A percentile compares a stretch with the other conserved stretches of the same genome.
Conservation (phyloP, 2,113 vertebrate species). For the Eublepharis macularius region DNA sequence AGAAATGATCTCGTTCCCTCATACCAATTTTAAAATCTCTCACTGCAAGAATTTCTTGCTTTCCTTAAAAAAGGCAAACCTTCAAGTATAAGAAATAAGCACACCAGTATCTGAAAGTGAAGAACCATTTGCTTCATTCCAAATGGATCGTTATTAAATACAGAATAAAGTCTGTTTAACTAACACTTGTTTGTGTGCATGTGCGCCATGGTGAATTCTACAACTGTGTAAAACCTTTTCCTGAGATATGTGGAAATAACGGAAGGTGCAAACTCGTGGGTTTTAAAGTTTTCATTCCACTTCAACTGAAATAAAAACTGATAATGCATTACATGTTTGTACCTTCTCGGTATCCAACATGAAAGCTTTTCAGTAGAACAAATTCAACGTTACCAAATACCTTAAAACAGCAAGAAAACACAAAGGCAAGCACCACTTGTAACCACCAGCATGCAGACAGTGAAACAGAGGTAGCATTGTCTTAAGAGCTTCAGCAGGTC, state of each 20-base stretch:
- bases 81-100: constrained; percentile 77
- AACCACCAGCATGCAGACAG: constrained; percentile 74
- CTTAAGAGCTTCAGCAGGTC: constrained; percentile 69
- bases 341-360: constrained; percentile 62
- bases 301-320: constrained; percentile 53
- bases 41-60: constrained; percentile 67
- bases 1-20: constrained; percentile 71
- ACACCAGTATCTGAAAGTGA: constrained; percentile 66
- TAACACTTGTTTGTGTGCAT: constrained; percentile 44
- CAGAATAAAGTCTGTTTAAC: constrained; percentile 47
- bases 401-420: constrained; percentile 53
- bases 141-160: constrained; percentile 60
- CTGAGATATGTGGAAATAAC: constrained; percentile 72
- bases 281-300: constrained; percentile 52
- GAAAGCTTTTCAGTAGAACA: constrained; percentile 53
- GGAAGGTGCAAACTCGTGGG: constrained; percentile 50
- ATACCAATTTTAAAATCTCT: constrained; percentile 64
- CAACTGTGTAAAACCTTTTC: constrained; percentile 67
- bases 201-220: constrained; percentile 47
- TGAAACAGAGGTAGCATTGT: constrained; percentile 80
- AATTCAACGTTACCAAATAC: constrained; percentile 53
- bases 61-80: constrained; percentile 47
- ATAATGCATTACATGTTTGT: constrained; percentile 44
- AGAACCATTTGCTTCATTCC: constrained; percentile 66
- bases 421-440: constrained; percentile 74